Evolutionary conservation across 1,140 invertebrate species (phyloP).

Genomic region (Micrasema minimum): DNA sequence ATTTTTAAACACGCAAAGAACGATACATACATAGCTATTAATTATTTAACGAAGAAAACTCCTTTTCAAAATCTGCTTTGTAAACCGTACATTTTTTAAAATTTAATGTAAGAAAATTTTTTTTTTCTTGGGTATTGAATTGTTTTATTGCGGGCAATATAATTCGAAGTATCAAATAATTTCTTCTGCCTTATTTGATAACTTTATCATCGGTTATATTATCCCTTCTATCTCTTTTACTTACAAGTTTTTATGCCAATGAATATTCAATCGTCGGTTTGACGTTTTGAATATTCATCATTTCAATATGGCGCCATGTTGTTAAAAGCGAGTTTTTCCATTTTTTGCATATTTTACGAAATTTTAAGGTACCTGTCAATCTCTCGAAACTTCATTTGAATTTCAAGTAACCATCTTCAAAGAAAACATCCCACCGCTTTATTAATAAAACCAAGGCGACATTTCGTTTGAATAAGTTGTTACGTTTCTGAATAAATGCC

Average conservation of each 20-base stretch:
- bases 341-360: conserved; percentile 41
- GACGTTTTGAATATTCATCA: conserved; percentile 52
- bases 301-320: conserved; percentile 41
- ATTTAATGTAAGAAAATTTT: too few relatives aligned
- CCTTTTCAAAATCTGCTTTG: too few relatives aligned
- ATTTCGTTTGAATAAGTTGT: conserved; percentile 6
- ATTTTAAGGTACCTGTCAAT: conserved; percentile 40
- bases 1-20: too few relatives aligned
- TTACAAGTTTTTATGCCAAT: conserved; percentile 45
- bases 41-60: too few relatives aligned
- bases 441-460: conserved; percentile 26
- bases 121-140: too few relatives aligned
- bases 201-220: conserved; percentile 29
- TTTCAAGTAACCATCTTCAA: conserved; percentile 39
- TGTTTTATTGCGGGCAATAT: too few relatives aligned
- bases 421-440: conserved; percentile 18
- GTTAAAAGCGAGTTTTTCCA: conserved; percentile 43
- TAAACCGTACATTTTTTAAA: too few relatives aligned
- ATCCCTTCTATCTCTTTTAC: conserved; percentile 35
- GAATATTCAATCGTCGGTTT: conserved; percentile 52
- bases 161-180: conserved; percentile 1
- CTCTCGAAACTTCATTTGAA: conserved; percentile 37
- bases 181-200: background rate
- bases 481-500: too few relatives aligned
- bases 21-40: too few relatives aligned